Conservation (phyloP, 2,888 invertebrate species). For the Adineta ricciae region DNA sequence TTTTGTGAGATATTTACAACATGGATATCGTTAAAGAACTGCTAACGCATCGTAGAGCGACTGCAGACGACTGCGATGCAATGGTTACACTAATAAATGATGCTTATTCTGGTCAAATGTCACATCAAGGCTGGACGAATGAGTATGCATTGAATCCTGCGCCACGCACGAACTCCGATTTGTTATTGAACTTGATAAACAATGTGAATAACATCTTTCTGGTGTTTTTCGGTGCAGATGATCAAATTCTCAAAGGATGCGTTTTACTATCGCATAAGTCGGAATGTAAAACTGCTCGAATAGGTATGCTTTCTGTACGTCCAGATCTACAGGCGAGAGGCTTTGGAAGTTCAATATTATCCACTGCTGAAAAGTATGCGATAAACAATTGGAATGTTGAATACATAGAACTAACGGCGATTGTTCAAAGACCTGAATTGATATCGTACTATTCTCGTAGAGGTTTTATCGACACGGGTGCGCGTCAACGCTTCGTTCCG, state of each 20-base stretch:
- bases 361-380: neutral
- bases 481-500: neutral
- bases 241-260: neutral
- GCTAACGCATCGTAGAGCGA: neutral
- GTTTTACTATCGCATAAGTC: neutral
- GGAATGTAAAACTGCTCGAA: neutral
- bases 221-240: neutral
- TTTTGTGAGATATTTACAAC: too few relatives aligned
- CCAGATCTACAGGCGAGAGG: neutral
- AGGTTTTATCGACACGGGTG: neutral
- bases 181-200: neutral
- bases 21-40: neutral
- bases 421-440: neutral
- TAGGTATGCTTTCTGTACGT: neutral
- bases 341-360: neutral
- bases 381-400: neutral
- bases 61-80: neutral
- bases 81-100: neutral
- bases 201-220: neutral
- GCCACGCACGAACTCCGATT: neutral
- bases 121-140: neutral
- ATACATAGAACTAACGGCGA: neutral
- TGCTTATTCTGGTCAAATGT: neutral
- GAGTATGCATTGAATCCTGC: neutral
- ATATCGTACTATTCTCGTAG: neutral